Conservation (phyloP, 2,113 vertebrate genomes). For the Rousettus leschenaultii region DNA sequence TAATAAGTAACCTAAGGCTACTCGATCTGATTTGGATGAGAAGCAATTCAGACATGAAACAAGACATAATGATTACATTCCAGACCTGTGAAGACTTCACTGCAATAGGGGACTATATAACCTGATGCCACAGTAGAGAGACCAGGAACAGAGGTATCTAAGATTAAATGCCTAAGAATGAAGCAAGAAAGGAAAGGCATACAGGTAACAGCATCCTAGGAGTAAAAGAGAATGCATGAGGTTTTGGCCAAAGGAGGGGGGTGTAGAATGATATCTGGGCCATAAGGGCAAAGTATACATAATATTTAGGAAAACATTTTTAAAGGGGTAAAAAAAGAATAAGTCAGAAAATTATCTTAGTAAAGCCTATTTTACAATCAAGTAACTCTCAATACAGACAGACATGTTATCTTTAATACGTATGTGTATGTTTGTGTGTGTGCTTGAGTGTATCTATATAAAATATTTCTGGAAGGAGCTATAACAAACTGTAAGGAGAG, state of each 20-base stretch:
- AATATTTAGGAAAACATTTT: not conserved
- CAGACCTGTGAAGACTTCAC: not conserved
- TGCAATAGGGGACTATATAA: not conserved
- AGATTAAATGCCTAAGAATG: slow-evolving; percentile 24
- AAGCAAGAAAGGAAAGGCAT: not conserved
- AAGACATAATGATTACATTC: slow-evolving; percentile 26
- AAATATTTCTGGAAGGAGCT: not conserved
- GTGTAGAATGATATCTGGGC: not conserved
- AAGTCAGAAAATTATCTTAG: not conserved
- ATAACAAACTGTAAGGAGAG: not conserved
- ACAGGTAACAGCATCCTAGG: not conserved
- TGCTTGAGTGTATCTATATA: not conserved
- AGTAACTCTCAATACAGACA: not conserved
- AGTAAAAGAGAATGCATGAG: not conserved
- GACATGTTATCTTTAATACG: not conserved
- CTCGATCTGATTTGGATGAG: not conserved
- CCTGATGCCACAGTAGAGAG: not conserved
- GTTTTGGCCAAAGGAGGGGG: not conserved
- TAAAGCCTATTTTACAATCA: slow-evolving; percentile 26
- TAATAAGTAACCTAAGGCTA: not conserved
- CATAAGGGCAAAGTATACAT: not conserved
- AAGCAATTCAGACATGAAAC: slow-evolving; percentile 45
- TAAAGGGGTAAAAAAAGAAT: not conserved
- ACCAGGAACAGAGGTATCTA: not conserved
- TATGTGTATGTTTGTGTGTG: not conserved